Evolutionary conservation across 2,797 vertebrate species (phyloP).

Genomic region (Rhynchonycteris naso): DNA sequence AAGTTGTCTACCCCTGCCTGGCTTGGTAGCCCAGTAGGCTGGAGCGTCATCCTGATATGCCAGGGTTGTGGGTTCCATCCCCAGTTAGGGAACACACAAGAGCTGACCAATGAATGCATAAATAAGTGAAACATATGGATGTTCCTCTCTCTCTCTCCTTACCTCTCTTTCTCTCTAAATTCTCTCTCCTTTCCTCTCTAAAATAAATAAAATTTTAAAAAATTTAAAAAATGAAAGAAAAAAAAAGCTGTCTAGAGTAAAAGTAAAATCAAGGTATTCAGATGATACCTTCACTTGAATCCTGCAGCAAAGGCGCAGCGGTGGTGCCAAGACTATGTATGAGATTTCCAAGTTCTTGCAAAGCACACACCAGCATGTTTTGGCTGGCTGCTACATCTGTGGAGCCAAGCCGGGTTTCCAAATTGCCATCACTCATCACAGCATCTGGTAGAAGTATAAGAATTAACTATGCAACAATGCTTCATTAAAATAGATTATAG

Average conservation of each 20-base stretch:
- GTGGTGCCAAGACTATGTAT: constrained; percentile 90
- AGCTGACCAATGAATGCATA: too few species aligned
- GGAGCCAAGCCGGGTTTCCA: constrained; percentile 88
- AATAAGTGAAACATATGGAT: too few species aligned
- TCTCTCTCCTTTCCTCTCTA: too few species aligned
- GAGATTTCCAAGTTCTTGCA: constrained; percentile 93
- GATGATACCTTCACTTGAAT: constrained; percentile 89
- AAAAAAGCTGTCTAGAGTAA: not conserved
- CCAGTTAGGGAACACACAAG: too few species aligned
- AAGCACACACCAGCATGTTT: constrained; percentile 91
- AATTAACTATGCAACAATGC: constrained; percentile 64
- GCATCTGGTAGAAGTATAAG: constrained; percentile 85
- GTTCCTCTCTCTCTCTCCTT: too few species aligned
- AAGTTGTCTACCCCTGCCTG: not conserved
- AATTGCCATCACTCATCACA: constrained; percentile 87
- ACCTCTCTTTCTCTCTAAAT: too few species aligned
- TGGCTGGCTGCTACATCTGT: constrained; percentile 88
- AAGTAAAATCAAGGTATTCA: constrained; percentile 13
- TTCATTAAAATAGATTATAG: constrained; percentile 56
- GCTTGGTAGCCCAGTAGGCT: too few species aligned
- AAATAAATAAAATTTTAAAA: too few species aligned
- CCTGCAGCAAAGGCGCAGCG: constrained; percentile 91
- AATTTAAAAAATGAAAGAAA: too few species aligned
- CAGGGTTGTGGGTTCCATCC: too few species aligned
- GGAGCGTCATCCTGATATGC: too few species aligned